Evolutionary conservation across 2,797 vertebrate genomes (phyloP).

Genomic region (Gymnodraco acuticeps): DNA sequence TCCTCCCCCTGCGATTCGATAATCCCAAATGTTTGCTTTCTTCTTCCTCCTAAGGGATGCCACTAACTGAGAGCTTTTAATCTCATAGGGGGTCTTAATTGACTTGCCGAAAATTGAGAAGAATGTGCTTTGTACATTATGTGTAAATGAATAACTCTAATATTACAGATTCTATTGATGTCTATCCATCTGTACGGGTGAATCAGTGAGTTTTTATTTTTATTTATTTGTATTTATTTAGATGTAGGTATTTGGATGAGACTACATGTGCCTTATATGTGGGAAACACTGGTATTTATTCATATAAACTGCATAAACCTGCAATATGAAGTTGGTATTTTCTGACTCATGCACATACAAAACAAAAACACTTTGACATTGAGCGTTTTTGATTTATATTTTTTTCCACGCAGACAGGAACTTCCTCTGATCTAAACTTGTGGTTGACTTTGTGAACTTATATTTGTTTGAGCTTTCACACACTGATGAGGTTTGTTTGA

Average conservation of each 20-base stretch:
- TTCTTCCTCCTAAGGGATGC: slow-evolving; percentile 43
- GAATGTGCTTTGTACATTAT: slow-evolving; percentile 37
- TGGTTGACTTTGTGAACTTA: slow-evolving; percentile 57
- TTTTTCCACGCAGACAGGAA: slow-evolving; percentile 18
- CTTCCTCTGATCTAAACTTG: slow-evolving; percentile 42
- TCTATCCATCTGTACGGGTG: slow-evolving; percentile 34
- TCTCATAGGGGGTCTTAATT: slow-evolving; percentile 25
- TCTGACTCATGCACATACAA: background rate
- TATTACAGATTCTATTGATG: slow-evolving; percentile 35
- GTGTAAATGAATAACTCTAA: slow-evolving; percentile 46
- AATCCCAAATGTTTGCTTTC: slow-evolving; percentile 73
- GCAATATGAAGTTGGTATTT: slow-evolving; percentile 8
- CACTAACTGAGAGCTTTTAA: slow-evolving; percentile 23
- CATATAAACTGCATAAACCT: slow-evolving; percentile 40
- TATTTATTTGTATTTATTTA: slow-evolving; percentile 13
- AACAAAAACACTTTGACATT: slow-evolving; percentile 1
- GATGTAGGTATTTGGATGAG: slow-evolving; percentile 36
- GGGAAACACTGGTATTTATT: slow-evolving; percentile 54
- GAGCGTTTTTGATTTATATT: slow-evolving; percentile 27
- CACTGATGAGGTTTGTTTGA: slow-evolving; percentile 48
- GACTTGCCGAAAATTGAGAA: slow-evolving; percentile 28
- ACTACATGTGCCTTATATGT: slow-evolving; percentile 77
- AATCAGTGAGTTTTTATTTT: slow-evolving; percentile 31
- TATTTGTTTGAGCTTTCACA: slow-evolving; percentile 51
- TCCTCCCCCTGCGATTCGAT: slow-evolving; percentile 52